Percentiles rank a stretch among this genome's conserved stretches.
Evolutionary conservation across 2,888 invertebrate genomes (phyloP).

Genomic region (Rhopalosiphum nymphaeae): DNA sequence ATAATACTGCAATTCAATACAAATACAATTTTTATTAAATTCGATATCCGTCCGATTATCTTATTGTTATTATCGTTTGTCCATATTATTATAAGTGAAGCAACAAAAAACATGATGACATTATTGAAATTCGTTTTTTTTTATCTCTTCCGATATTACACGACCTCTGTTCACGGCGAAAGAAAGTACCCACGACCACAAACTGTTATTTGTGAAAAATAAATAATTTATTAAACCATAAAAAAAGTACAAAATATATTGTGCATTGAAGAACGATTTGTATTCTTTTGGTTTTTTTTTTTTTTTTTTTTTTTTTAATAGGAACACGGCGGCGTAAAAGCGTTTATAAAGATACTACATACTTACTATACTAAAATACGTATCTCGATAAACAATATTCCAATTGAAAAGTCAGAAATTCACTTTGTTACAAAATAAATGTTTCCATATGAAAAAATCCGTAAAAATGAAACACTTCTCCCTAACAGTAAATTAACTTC

Average conservation of each 20-base stretch:
- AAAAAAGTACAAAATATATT: background rate
- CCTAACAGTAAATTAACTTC: background rate
- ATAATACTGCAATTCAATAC: background rate
- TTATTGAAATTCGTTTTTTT: background rate
- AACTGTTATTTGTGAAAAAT: background rate
- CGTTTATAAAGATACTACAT: background rate
- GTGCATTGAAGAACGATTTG: background rate
- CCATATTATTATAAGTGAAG: slow-evolving; percentile 1
- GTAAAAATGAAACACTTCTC: background rate
- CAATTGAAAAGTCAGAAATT: background rate
- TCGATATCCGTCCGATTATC: slow-evolving; percentile 6
- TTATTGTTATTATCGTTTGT: background rate
- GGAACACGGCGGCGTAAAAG: background rate
- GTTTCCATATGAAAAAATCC: background rate
- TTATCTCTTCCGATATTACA: background rate
- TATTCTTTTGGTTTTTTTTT: background rate
- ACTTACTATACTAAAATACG: background rate
- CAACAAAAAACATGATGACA: background rate
- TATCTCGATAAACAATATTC: background rate
- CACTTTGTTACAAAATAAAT: background rate
- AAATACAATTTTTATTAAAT: background rate
- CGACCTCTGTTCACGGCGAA: background rate
- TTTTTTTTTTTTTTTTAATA: background rate
- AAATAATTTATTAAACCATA: background rate
- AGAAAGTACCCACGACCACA: background rate